Percentiles rank a stretch among this genome's conserved stretches.
phyloP scores from a whole-genome alignment of 2,113 vertebrate species.

The Alaudala cheleensis region DNA sequence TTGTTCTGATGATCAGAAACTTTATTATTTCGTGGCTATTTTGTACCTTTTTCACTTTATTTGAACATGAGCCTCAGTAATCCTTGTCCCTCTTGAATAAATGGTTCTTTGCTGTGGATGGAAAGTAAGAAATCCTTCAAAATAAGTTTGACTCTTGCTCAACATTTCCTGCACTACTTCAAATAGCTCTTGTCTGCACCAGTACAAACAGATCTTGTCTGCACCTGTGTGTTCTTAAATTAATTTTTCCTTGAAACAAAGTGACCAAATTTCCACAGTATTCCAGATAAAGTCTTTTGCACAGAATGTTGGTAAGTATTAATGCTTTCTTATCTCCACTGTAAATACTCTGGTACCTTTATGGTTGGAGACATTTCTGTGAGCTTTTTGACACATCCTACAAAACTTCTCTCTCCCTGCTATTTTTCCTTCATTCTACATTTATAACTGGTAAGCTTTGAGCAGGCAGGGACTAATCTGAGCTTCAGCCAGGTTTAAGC shows the following conservation, averaged over 20 bases:
- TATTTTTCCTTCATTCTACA: background rate
- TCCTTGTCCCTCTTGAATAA: background rate
- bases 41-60: background rate
- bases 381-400: background rate
- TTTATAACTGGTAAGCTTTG: background rate
- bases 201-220: background rate
- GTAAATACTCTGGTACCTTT: background rate
- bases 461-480: background rate
- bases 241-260: background rate
- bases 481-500: background rate
- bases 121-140: background rate
- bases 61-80: background rate
- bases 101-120: background rate
- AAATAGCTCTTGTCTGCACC: background rate
- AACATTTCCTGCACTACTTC: background rate
- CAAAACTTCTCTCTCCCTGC: background rate
- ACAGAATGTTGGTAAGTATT: constrained; percentile 27
- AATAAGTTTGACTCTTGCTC: background rate
- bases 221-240: background rate
- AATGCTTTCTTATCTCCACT: background rate
- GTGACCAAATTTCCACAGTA: background rate
- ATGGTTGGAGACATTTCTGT: background rate
- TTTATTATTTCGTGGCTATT: background rate
- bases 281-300: constrained; percentile 27
- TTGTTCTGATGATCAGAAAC: background rate